Base-by-base conservation (phyloP, 2,113 vertebrate species). In the Coptodon rendalli region DNA sequence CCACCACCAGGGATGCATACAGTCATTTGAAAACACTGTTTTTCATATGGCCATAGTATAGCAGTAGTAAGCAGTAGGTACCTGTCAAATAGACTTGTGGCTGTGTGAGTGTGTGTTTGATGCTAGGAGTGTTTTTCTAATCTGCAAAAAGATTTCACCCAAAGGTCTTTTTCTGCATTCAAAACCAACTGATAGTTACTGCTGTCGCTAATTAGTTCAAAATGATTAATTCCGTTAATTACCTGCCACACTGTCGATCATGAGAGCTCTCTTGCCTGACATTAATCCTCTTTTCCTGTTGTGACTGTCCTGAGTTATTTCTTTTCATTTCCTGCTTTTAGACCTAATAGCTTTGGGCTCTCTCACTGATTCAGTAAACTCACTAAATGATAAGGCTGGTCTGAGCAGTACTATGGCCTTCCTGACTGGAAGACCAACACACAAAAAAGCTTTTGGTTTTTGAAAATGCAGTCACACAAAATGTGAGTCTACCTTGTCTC, bases 181-280 rank as follows among this genome's bases (percentile, higher is more conserved):
- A 83, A 59, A 81, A 81, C 82, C 82, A 84, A 63, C 86, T 40
- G 14, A 40, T 40, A 57, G 81, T 73, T 53, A 22, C 59, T 31
- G 53, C 76, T 76, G 68, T 85, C 9, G 7, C 45, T 89, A 84
- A 89, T 87, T 82, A 57, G 53, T 84, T 61, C 7, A 61, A 89
- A 87, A 85, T 84, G 53, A 91, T 90, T 84, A 68, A 91, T 92
- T 53, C 17, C 2, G 53, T 86, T 94, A 89, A 90, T 91, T 80
- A 92, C 78, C 31, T 78, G 83, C 83, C 82, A 31, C 45, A 6
- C 29, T 82, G 85, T 80, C 38, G 14, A 43, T 66, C 80, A 81
- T 7, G 56, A 76, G 9, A 81, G 82, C 27, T 80, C 82, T 82
- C 59, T 85, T 61, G 79, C 24, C 14, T 17, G 27, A 52, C 8